Evolutionary conservation across 2,888 invertebrate genomes (phyloP), one percentile per base, ranked within the genome.

Genomic region (Ochropleura plecta): DNA sequence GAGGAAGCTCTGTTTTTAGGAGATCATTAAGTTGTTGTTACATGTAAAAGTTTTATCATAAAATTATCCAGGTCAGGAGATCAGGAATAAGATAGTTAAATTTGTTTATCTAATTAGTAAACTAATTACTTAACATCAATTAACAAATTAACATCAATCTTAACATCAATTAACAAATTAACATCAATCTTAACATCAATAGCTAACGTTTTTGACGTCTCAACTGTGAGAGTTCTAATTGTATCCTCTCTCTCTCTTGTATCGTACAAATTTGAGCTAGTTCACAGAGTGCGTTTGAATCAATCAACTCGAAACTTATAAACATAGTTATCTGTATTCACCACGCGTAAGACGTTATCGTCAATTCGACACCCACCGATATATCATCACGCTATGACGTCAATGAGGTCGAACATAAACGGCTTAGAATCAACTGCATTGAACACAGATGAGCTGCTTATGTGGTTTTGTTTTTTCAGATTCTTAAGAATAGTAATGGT

Each of bases 361-460:
- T 76, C 85, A 82, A 74, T 83, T 82, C 85, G 85, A 85, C 85
- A 81, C 78, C 64, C 44, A 60, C 51, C 73, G 60, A 77, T 83
- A 73, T 76, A 83, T 82, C 85, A 82, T 81, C 73, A 71, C 71
- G 51, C 16, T 67, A 65, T 85, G 82, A 83, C 82, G 82, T 83
- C 82, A 83, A 85, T 82, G 44, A 63, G 70, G 62, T 77, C 67
- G 77, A 9, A 67, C 67, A 73, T 76, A 73, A 85, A 76, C 6
- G 44, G 51, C 55, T 73, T 57, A 81, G 85, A 72, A 81, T 67
- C 55, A 72, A 81, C 76, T 82, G 85, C 70, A 68, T 18, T 76
- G 85, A 75, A 82, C 71, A 72, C 16, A 85, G 70, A 85, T 84
- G 70, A 70, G 62, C 81, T 76, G 60, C 57, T 85, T 81, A 81